Percentiles rank a stretch among this genome's conserved stretches.
These are phyloP conservation scores for Manduca sexta DNA, from an alignment of 1,140 invertebrate species.

Conservation along the genomic window DNA sequence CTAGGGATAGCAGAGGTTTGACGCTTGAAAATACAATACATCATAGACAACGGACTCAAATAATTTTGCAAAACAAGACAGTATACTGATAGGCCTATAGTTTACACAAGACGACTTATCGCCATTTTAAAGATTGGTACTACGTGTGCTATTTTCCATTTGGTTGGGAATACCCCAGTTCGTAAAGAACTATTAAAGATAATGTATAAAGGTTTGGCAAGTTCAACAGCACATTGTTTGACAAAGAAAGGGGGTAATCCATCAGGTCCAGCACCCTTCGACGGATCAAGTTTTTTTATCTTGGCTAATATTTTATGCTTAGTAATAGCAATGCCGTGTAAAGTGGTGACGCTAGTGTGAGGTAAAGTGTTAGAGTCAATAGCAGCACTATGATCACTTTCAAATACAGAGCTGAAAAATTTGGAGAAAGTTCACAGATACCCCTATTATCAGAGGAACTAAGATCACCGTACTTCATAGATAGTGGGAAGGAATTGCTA, in stretches of 20 bases:
- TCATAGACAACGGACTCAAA: neutral
- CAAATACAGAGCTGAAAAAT: constrained; percentile 8
- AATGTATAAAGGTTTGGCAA: constrained; percentile 1
- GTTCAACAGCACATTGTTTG: neutral
- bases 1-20: too few relatives aligned
- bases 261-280: constrained; percentile 4
- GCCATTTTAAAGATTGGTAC: constrained; percentile 13
- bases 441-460: constrained; percentile 3
- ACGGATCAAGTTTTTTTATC: neutral
- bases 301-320: too few relatives aligned
- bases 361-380: too few relatives aligned
- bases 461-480: constrained; percentile 5
- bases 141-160: constrained; percentile 13
- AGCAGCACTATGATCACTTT: neutral
- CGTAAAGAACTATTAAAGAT: constrained; percentile 6
- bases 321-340: too few relatives aligned
- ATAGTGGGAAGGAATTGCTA: constrained; percentile 4
- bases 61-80: constrained; percentile 14
- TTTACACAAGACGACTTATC: constrained; percentile 11
- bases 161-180: constrained; percentile 6
- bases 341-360: too few relatives aligned
- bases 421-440: constrained; percentile 13
- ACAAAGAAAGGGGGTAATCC: constrained; percentile 5
- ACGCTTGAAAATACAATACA: neutral
- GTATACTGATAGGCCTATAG: constrained; percentile 15